Evolutionary conservation across 2,888 invertebrate species (phyloP).

Genomic region (Tridacna crocea): DNA sequence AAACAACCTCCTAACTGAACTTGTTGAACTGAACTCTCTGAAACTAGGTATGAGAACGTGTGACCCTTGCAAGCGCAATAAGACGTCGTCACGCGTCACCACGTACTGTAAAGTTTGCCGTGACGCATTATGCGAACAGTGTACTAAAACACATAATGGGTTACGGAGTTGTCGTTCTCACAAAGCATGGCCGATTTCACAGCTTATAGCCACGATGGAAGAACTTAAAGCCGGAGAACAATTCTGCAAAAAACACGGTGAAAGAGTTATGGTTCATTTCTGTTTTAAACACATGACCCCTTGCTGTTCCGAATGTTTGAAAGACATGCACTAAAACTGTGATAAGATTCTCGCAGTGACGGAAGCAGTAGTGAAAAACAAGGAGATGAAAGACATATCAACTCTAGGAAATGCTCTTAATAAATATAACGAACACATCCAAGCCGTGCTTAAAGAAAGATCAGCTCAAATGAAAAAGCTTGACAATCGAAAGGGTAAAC

Average conservation of each 20-base stretch:
- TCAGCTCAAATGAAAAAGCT: conserved; percentile 55
- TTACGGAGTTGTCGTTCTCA: conserved; percentile 64
- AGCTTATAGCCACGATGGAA: conserved; percentile 62
- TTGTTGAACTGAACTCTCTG: conserved; percentile 63
- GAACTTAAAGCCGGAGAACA: conserved; percentile 64
- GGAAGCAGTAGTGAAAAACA: conserved; percentile 59
- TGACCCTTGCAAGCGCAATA: conserved; percentile 66
- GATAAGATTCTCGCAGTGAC: conserved; percentile 57
- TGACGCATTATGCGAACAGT: conserved; percentile 66
- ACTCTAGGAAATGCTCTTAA: conserved; percentile 54
- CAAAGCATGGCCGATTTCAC: conserved; percentile 56
- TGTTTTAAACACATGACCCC: conserved; percentile 60
- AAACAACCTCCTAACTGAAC: conserved; percentile 62
- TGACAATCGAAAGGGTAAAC: conserved; percentile 61
- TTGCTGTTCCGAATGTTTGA: conserved; percentile 65
- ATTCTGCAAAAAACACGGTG: conserved; percentile 57
- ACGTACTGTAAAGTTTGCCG: conserved; percentile 69
- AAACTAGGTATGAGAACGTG: conserved; percentile 61
- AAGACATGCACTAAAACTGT: conserved; percentile 64
- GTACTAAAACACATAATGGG: conserved; percentile 65
- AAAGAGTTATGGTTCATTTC: conserved; percentile 59
- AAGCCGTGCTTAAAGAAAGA: conserved; percentile 55
- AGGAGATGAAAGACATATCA: conserved; percentile 50
- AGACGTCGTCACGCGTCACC: conserved; percentile 47
- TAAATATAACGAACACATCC: conserved; percentile 61